Conservation (phyloP, 2,888 invertebrate species). For the Thera britannica region DNA sequence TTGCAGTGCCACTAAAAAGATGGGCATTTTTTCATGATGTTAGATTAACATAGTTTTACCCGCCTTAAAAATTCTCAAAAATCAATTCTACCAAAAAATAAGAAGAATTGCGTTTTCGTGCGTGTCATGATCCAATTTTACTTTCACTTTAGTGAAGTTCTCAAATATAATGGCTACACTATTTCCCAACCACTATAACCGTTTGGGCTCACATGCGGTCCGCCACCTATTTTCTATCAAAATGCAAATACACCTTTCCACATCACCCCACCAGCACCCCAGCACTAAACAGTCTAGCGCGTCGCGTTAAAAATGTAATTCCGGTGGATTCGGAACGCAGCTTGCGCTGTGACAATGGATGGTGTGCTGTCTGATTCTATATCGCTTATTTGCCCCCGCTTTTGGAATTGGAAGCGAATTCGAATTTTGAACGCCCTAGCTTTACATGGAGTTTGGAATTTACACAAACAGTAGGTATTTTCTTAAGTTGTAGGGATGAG, state of each 20-base stretch:
- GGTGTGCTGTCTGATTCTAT: slow-evolving; percentile 25
- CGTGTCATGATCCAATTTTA: neutral
- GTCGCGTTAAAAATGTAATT: slow-evolving; percentile 43
- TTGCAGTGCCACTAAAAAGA: no score
- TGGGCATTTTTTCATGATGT: no score
- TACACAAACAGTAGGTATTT: no score
- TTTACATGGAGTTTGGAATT: neutral
- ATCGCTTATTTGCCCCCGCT: slow-evolving; percentile 31
- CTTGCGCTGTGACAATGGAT: slow-evolving; percentile 28
- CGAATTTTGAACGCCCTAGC: neutral
- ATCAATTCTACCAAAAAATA: no score
- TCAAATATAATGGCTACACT: neutral
- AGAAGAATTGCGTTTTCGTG: no score
- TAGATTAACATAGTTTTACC: no score
- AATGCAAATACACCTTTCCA: slow-evolving; percentile 29
- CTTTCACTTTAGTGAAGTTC: neutral
- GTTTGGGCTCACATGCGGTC: neutral
- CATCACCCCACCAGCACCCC: slow-evolving; percentile 9
- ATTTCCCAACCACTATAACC: neutral
- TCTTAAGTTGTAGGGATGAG: no score
- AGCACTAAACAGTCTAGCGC: slow-evolving; percentile 20
- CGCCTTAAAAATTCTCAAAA: no score
- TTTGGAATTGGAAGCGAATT: slow-evolving; percentile 13
- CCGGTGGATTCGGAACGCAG: slow-evolving; percentile 28
- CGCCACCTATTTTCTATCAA: slow-evolving; percentile 11